These are phyloP conservation scores for Eidolon dupreanum DNA, from an alignment of 2,797 vertebrate species.

Conservation along the genomic window DNA sequence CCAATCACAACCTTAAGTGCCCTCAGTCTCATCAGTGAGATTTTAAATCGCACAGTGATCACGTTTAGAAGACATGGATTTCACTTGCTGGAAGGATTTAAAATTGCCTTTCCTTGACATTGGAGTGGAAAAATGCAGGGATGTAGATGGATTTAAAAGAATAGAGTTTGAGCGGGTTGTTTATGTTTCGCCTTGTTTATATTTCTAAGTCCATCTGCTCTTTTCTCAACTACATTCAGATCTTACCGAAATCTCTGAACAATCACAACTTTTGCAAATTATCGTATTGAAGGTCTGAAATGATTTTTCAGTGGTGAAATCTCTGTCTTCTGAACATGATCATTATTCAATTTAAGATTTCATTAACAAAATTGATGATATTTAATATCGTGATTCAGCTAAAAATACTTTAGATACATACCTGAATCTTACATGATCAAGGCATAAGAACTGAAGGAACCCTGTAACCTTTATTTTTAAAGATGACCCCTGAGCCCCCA, in stretches of 20 bases:
- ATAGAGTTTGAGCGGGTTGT: neutral
- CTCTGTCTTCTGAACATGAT: neutral
- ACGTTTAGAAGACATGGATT: too few species aligned
- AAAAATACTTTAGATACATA: neutral
- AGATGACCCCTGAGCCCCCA: neutral
- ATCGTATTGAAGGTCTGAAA: neutral
- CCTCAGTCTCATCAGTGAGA: too few species aligned
- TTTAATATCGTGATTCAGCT: neutral
- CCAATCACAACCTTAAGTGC: too few species aligned
- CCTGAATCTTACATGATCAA: neutral
- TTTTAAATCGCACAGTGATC: too few species aligned
- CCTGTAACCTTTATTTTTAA: neutral
- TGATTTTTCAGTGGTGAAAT: neutral
- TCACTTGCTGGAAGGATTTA: neutral
- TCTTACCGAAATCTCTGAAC: neutral
- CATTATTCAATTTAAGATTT: neutral
- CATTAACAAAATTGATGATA: neutral
- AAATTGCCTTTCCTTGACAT: neutral
- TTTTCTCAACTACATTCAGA: too few species aligned
- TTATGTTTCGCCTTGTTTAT: neutral
- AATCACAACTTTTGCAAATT: neutral
- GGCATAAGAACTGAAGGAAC: neutral
- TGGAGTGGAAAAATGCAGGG: neutral
- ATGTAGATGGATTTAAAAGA: neutral
- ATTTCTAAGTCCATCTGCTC: neutral